A percentile compares a stretch with the other conserved stretches of the same genome.
Conservation (phyloP, 1,140 invertebrate species). For the Pseudomyrmex pallidus region DNA sequence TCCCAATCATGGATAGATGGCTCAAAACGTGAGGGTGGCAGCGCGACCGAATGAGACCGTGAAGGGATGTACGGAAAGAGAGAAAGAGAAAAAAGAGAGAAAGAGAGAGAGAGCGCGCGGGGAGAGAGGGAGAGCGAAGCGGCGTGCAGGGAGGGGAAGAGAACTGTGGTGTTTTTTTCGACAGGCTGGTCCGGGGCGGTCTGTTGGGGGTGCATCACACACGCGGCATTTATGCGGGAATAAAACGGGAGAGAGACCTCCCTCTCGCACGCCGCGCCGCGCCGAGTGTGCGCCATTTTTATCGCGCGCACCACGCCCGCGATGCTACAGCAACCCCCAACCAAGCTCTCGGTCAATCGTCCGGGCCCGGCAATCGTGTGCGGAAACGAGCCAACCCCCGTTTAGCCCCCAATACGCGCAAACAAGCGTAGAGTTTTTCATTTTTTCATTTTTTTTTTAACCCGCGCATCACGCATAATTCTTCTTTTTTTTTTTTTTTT, state of each 20-base stretch:
- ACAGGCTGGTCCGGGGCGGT: conserved; percentile 71
- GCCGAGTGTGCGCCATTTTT: conserved; percentile 76
- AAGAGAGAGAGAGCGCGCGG: conserved; percentile 2
- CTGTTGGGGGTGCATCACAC: conserved; percentile 77
- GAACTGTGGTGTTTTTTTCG: conserved; percentile 61
- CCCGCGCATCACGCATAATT: conserved; percentile 21
- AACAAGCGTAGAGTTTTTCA: conserved; percentile 62
- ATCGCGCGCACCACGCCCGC: conserved; percentile 78
- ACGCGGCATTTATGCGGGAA: conserved; percentile 74
- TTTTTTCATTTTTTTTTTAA: conserved; percentile 19
- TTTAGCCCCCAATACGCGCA: conserved; percentile 64
- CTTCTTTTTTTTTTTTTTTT: conserved; percentile 3
- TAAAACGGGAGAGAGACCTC: conserved; percentile 60
- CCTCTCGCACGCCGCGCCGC: conserved; percentile 42
- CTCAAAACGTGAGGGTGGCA: conserved; percentile 52
- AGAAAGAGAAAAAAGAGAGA: too few relatives aligned
- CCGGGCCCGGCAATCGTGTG: conserved; percentile 60
- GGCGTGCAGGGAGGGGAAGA: neutral
- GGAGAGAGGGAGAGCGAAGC: neutral
- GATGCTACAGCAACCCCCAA: conserved; percentile 62
- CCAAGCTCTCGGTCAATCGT: conserved; percentile 68
- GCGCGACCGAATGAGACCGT: conserved; percentile 35
- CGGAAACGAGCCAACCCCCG: conserved; percentile 53
- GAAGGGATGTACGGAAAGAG: conserved; percentile 9
- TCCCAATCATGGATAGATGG: conserved; percentile 64